Conservation (phyloP, 37 sponge, comb jelly and placozoan genomes). For the Crambe crambe region DNA sequence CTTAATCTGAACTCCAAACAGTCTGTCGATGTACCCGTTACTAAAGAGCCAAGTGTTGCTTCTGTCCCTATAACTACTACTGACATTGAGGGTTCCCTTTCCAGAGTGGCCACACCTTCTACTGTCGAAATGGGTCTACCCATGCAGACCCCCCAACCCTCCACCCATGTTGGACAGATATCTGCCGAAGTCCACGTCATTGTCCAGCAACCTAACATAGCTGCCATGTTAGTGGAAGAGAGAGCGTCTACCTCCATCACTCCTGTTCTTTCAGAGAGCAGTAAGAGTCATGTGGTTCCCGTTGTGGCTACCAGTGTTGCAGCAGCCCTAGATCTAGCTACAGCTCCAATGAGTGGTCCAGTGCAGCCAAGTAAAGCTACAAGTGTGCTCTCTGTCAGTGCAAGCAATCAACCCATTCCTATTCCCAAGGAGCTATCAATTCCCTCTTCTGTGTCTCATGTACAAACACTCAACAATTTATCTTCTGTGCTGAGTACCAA, state of each 20-base stretch:
- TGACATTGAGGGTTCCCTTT: neutral
- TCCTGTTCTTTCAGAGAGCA: neutral
- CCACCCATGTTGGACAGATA: slow-evolving; percentile 13
- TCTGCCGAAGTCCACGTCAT: slow-evolving; percentile 33
- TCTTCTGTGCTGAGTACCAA: too few species aligned
- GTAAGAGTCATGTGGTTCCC: neutral
- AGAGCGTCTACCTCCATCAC: too few species aligned
- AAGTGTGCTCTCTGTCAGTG: neutral
- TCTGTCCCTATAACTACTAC: neutral
- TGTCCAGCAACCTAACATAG: slow-evolving; percentile 46
- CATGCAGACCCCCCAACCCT: slow-evolving; percentile 28
- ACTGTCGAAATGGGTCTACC: neutral
- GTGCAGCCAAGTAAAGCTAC: too few species aligned
- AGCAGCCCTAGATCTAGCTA: neutral
- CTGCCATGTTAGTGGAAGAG: neutral
- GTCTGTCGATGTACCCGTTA: neutral
- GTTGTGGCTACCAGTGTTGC: neutral
- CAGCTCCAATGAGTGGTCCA: too few species aligned
- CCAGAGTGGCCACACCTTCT: neutral
- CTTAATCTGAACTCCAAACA: neutral
- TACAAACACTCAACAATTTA: too few species aligned
- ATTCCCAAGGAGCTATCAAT: neutral
- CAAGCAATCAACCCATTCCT: neutral
- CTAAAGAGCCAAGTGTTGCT: neutral
- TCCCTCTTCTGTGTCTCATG: too few species aligned